Evolutionary conservation across 2,797 vertebrate species (phyloP).

Genomic region (Tenualosa thibaudeaui): DNA sequence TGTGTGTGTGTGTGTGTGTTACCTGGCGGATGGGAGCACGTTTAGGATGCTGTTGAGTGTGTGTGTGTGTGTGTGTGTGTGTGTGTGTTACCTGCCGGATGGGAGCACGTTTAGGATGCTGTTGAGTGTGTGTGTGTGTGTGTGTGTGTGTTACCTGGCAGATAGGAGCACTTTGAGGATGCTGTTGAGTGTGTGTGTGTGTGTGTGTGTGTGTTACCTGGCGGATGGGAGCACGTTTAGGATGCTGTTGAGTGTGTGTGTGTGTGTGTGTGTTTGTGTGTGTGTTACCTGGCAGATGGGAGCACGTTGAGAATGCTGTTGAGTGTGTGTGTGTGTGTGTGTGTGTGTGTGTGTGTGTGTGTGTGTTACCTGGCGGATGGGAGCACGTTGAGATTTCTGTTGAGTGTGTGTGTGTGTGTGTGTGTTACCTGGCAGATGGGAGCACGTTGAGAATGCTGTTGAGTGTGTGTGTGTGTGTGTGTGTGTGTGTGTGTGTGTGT

Average conservation of each 20-base stretch:
- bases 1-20: slow-evolving; percentile 45
- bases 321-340: slow-evolving; percentile 41
- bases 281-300: too few species aligned
- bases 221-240: too few species aligned
- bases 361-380: slow-evolving; percentile 85
- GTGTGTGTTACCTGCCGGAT: slow-evolving; percentile 81
- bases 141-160: not conserved
- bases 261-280: too few species aligned
- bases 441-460: slow-evolving; percentile 86
- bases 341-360: slow-evolving; percentile 41
- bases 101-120: slow-evolving; percentile 88
- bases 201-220: not conserved
- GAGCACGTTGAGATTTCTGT: slow-evolving; percentile 85
- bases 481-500: slow-evolving; percentile 37
- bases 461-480: slow-evolving; percentile 69
- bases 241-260: too few species aligned
- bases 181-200: not conserved
- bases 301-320: slow-evolving; percentile 1
- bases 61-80: slow-evolving; percentile 33
- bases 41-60: slow-evolving; percentile 86
- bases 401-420: slow-evolving; percentile 67
- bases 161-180: not conserved
- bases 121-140: slow-evolving; percentile 51
- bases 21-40: slow-evolving; percentile 91
- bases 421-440: slow-evolving; percentile 86